Percentiles rank a stretch among this genome's conserved stretches.
Evolutionary conservation across 2,113 vertebrate species (phyloP).

Genomic region (Megaceryle maxima): DNA sequence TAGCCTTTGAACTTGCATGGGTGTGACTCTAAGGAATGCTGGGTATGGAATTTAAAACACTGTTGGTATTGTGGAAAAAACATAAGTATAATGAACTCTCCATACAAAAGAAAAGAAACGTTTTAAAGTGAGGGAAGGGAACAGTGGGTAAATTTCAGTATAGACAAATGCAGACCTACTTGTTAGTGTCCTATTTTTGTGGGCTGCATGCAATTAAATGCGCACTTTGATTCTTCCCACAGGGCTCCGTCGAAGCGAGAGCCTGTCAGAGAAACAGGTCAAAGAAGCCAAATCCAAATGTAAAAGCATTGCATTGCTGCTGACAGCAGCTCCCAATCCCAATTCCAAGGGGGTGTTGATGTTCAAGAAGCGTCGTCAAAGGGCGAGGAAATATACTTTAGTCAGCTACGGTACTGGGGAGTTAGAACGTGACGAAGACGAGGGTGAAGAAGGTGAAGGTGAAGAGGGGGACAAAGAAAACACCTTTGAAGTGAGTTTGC

Average conservation of each 20-base stretch:
- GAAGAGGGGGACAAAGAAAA: conserved; percentile 79
- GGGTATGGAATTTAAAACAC: conserved; percentile 2
- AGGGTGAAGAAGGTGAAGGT: conserved; percentile 77
- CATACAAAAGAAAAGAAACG: neutral
- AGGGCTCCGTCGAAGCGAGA: conserved; percentile 95
- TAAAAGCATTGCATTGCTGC: conserved; percentile 94
- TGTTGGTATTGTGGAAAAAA: conserved; percentile 1
- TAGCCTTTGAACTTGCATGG: neutral
- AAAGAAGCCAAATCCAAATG: conserved; percentile 99
- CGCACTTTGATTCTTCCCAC: neutral
- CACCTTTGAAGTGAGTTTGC: conserved; percentile 77
- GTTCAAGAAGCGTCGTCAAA: conserved; percentile 95
- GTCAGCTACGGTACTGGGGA: conserved; percentile 98
- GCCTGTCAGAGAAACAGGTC: conserved; percentile 94
- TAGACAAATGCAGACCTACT: neutral
- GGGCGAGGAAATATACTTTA: conserved; percentile 93
- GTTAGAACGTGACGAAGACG: conserved; percentile 80
- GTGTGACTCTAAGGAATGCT: neutral
- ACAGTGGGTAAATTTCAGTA: neutral
- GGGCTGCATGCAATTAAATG: neutral
- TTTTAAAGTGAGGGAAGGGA: neutral
- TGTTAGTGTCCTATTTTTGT: neutral
- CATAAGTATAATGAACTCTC: neutral
- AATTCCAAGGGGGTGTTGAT: conserved; percentile 97
- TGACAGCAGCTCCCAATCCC: conserved; percentile 90